These are phyloP conservation scores for Ophioninae sp. DNA, from an alignment of 2,888 invertebrate species.

Conservation along the genomic window DNA sequence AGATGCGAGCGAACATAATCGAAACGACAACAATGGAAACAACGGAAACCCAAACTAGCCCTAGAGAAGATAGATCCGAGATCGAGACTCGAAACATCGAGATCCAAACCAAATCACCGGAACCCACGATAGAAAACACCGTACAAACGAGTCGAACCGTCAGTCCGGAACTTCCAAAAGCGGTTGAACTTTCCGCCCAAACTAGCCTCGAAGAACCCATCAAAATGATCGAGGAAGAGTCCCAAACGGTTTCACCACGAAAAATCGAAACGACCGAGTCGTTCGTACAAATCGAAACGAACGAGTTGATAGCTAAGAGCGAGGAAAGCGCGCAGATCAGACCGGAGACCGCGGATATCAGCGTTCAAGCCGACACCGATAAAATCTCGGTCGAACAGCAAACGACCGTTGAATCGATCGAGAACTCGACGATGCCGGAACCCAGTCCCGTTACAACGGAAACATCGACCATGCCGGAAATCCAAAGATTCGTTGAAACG, in stretches of 20 bases:
- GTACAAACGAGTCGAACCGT: conserved; percentile 71
- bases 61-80: conserved; percentile 66
- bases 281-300: conserved; percentile 70
- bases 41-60: conserved; percentile 75
- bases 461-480: conserved; percentile 46
- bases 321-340: conserved; percentile 76
- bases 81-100: conserved; percentile 69
- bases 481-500: conserved; percentile 48
- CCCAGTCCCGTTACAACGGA: conserved; percentile 46
- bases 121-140: conserved; percentile 59
- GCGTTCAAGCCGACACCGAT: conserved; percentile 67
- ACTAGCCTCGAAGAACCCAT: conserved; percentile 76
- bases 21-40: conserved; percentile 70
- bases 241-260: conserved; percentile 69
- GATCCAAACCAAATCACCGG: conserved; percentile 71
- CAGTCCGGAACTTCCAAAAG: conserved; percentile 47
- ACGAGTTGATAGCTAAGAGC: conserved; percentile 70
- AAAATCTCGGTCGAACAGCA: conserved; percentile 50
- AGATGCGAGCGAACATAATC: conserved; percentile 82
- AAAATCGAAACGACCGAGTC: conserved; percentile 71
- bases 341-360: conserved; percentile 71
- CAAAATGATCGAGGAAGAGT: conserved; percentile 74
- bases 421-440: conserved; percentile 52
- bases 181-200: conserved; percentile 64
- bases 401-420: conserved; percentile 52